Base-by-base conservation (phyloP, 2,888 invertebrate species). In the Andricus quercusramuli region DNA sequence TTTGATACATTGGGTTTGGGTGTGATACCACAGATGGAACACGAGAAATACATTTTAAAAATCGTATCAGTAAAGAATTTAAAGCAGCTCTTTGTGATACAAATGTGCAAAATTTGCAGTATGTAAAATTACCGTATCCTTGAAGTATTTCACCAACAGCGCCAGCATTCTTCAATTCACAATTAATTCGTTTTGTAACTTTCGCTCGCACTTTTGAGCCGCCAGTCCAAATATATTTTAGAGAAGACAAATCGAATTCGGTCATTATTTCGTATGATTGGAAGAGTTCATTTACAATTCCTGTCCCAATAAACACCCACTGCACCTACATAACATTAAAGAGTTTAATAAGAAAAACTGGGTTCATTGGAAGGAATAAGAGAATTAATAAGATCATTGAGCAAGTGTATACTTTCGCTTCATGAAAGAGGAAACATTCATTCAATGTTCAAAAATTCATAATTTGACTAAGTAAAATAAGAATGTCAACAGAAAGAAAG, bases 201-300 rank as follows among this genome's bases (percentile, higher is more conserved):
- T 87, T 85, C 17, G 62, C 37, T n/a, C 81, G 84, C n/a, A 89
- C 68, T 77, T 86, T 86, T 20, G 89, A 80, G 15, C 90, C 90
- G 13, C 87, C 89, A 51, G 85, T 81, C 11, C 83, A 20, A 17
- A 89, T 41, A 20, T 59, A 62, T 79, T 85, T 85, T 56, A 90
- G 6, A 1, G 87, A 86, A 5, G 87, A 83, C 8, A 89, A 77
- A 68, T 87, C 80, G 77, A 88, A 88, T 29, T 86, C 85, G 2
- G 66, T 17, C n/a, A 86, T 41, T 11, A 81, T 80, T 11, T 82
- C 82, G 1, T 6, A 51, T 47, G 88, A 85, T 83, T 88, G 89
- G 37, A 84, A 79, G 8, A 88, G 78, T 8, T 86, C 77, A 70
- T 85, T 85, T 9, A 88, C 79, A 70, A 82, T 80, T 56, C 83